Percentiles rank a stretch among this genome's conserved stretches.
These are phyloP conservation scores for Microctonus hyperodae DNA, from an alignment of 2,888 invertebrate genomes.

Conservation along the genomic window DNA sequence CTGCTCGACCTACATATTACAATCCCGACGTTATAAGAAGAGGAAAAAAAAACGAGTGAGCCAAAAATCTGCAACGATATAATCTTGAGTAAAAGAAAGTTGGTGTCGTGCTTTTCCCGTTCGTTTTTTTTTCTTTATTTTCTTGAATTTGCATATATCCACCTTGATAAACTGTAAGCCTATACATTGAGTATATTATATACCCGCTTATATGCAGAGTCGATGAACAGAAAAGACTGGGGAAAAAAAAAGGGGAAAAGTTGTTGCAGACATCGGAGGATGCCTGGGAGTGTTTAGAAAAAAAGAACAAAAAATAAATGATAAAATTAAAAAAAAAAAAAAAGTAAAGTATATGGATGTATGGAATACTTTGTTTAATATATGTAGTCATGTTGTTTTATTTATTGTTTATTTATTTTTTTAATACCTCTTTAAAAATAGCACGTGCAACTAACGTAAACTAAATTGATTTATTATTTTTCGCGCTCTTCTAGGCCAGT, in stretches of 20 bases:
- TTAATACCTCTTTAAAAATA: constrained; percentile 35
- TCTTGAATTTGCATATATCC: not conserved
- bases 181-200: no score
- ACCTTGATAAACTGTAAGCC: not conserved
- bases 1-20: constrained; percentile 1
- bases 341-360: not conserved
- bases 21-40: not conserved
- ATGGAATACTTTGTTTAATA: not conserved
- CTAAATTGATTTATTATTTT: constrained; percentile 38
- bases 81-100: not conserved
- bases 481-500: constrained; percentile 11
- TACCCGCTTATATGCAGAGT: not conserved
- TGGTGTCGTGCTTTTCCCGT: not conserved
- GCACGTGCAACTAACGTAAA: constrained; percentile 38
- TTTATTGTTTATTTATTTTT: not conserved
- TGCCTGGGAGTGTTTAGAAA: no score
- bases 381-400: not conserved
- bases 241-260: not conserved
- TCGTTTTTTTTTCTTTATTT: not conserved
- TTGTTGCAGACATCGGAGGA: not conserved
- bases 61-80: not conserved
- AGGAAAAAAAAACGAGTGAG: not conserved
- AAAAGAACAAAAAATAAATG: no score
- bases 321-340: no score
- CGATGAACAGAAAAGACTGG: not conserved